Conservation (phyloP, 2,888 invertebrate genomes). For the Nomada flava region DNA sequence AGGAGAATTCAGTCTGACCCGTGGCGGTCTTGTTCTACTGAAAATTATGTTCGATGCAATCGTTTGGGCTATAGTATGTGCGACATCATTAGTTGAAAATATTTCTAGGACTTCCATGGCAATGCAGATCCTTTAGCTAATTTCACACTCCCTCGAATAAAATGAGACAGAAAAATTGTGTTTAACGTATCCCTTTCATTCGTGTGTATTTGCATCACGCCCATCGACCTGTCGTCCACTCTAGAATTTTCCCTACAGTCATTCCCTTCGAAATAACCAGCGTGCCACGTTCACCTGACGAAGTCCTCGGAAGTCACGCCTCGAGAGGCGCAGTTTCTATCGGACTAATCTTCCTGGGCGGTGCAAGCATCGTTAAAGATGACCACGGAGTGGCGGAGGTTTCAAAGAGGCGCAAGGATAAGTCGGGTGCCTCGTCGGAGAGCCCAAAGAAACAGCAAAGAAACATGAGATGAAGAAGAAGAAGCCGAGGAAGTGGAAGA, state of each 20-base stretch:
- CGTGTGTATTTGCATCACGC: not conserved
- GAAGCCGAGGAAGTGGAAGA: slow-evolving; percentile 32
- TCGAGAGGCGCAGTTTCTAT: slow-evolving; percentile 52
- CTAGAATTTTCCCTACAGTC: not conserved
- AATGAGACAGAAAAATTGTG: no score
- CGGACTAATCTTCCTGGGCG: slow-evolving; percentile 51
- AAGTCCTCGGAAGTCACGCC: slow-evolving; percentile 18
- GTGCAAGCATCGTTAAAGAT: slow-evolving; percentile 31
- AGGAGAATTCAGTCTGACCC: slow-evolving; percentile 67
- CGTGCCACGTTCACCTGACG: not conserved
- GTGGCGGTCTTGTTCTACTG: slow-evolving; percentile 1
- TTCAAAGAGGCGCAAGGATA: slow-evolving; percentile 37
- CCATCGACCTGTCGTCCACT: slow-evolving; percentile 1
- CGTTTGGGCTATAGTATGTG: no score
- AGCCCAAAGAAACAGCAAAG: slow-evolving; percentile 41
- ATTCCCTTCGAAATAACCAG: not conserved
- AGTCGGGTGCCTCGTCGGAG: not conserved
- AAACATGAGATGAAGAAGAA: slow-evolving; percentile 40
- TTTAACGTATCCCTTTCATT: not conserved
- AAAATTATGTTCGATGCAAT: slow-evolving; percentile 16
- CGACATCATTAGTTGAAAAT: no score
- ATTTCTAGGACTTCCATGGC: no score
- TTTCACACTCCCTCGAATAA: no score
- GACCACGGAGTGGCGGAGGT: slow-evolving; percentile 51
- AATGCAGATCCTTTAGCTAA: no score